phyloP scores from a whole-genome alignment of 1,140 invertebrate genomes.

The Akabosia matsudoensis region DNA sequence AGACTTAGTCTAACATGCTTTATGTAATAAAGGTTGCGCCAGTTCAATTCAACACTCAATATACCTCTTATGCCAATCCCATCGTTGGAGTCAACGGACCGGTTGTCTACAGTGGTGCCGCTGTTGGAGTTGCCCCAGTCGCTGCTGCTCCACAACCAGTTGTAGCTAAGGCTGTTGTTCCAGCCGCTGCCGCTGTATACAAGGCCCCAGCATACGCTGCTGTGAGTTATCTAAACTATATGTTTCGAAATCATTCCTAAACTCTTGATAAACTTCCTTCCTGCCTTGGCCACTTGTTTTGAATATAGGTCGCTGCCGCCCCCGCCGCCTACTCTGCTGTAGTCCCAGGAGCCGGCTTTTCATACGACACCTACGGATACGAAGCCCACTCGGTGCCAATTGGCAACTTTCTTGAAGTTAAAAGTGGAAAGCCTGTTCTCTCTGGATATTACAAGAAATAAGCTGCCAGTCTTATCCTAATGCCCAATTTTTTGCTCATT shows the following conservation, averaged over 20 bases:
- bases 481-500: not conserved
- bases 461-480: not conserved
- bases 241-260: not conserved
- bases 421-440: not conserved
- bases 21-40: no score
- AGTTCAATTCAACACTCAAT: constrained; percentile 4
- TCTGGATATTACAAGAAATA: not conserved
- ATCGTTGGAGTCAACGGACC: constrained; percentile 6
- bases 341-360: not conserved
- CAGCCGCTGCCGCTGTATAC: not conserved
- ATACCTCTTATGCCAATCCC: not conserved
- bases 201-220: not conserved
- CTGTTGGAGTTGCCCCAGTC: constrained; percentile 4
- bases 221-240: not conserved
- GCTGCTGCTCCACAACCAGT: constrained; percentile 3
- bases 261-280: not conserved
- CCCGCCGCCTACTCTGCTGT: not conserved
- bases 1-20: no score
- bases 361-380: not conserved
- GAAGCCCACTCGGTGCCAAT: not conserved
- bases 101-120: not conserved
- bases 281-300: not conserved
- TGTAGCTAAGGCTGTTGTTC: not conserved
- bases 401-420: not conserved
- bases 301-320: not conserved